Conservation (phyloP, 2,113 vertebrate genomes). For the Elephas maximus region DNA sequence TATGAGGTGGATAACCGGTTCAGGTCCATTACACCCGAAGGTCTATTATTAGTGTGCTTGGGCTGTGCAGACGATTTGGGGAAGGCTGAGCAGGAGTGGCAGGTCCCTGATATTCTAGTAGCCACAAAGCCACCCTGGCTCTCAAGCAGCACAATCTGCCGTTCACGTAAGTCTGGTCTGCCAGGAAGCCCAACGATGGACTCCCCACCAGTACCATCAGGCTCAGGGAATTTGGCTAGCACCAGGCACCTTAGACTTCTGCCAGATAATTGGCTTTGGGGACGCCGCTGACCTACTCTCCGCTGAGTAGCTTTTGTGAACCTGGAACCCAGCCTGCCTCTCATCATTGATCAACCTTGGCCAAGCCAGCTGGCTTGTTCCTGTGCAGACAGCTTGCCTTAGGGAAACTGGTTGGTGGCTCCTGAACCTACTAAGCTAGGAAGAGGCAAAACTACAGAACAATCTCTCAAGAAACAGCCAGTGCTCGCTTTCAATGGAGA, state of each 20-base stretch:
- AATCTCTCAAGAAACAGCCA: background rate
- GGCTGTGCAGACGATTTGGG: background rate
- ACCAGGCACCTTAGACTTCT: conserved; percentile 73
- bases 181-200: conserved; percentile 80
- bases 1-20: too few relatives aligned
- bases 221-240: conserved; percentile 83
- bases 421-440: conserved; percentile 69
- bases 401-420: conserved; percentile 80
- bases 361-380: conserved; percentile 85
- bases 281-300: conserved; percentile 86
- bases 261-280: conserved; percentile 86
- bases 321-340: conserved; percentile 83
- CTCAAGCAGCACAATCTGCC: conserved; percentile 78
- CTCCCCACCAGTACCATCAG: conserved; percentile 83
- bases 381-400: conserved; percentile 85
- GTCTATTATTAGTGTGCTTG: rapidly evolving
- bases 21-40: background rate
- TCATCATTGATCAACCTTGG: conserved; percentile 86
- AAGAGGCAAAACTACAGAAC: background rate
- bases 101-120: background rate
- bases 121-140: conserved; percentile 62
- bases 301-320: conserved; percentile 80
- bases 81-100: background rate
- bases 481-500: background rate
- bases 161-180: conserved; percentile 59